Evolutionary conservation across 2,797 vertebrate species (phyloP), one percentile per base, ranked within the genome.

Genomic region (Spea hammondii): DNA sequence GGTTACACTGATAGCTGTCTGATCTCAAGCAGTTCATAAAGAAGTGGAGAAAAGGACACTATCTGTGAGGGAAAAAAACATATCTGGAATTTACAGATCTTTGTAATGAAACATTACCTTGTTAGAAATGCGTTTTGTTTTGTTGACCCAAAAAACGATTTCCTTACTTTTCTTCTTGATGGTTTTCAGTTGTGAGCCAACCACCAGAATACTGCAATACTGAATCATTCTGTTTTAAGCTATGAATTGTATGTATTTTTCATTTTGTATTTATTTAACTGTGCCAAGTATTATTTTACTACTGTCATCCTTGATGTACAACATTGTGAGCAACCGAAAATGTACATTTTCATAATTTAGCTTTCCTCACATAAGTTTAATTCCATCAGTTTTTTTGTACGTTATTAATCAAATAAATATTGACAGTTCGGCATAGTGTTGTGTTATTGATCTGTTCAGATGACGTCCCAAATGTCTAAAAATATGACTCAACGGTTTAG

Each of bases 221-320:
- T 85, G 59, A n/a, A 88, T 89, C 87, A 86, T 86, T 88, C 83
- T 87, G 89, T 88, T 88, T 89, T 91, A 90, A 87, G 75, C 89
- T 89, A 89, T 89, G 79, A 84, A 78, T 67, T 74, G 80, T 82
- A 65, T 82, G 70, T 88, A 88, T 89, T 91, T 88, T 92, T 91
- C 88, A 79, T 90, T 89, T 89, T 89, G 91, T 93, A 92, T 93
- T 93, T 93, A 93, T 82, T 77, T 93, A 93, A 92, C 86, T 93
- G 93, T 94, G 93, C 92, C 93, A 93, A 93, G 90, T 91, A 91
- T 92, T 92, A 90, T 92, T 93, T 93, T 93, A 91, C 91, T 92
- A 93, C 90, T 86, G 89, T 91, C 62, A 84, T 87, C 85, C 88
- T 92, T 91, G 91, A 88, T 83, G 88, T 93, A 89, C 90, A 91